phyloP scores from a whole-genome alignment of 2,113 vertebrate genomes.

The Heterochromis multidens region DNA sequence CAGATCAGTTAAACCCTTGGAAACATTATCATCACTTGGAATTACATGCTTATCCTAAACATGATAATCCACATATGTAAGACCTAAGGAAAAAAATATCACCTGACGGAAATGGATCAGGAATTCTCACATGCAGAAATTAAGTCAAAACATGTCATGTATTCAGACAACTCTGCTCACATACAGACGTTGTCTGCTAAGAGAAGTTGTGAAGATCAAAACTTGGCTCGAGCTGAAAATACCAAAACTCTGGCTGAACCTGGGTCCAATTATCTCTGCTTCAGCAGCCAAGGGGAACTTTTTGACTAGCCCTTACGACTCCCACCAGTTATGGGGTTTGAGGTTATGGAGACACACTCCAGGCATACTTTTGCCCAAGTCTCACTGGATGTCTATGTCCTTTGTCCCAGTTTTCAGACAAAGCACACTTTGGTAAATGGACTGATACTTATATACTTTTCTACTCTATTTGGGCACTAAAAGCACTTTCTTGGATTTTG shows the following conservation, averaged over 20 bases:
- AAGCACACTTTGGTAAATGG: not conserved
- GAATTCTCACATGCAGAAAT: constrained; percentile 31
- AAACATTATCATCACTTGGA: constrained; percentile 20
- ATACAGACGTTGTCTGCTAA: constrained; percentile 30
- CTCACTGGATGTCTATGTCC: constrained; percentile 8
- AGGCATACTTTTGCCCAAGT: constrained; percentile 14
- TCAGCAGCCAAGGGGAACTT: constrained; percentile 68
- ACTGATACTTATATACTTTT: not conserved
- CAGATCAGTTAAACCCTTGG: not conserved
- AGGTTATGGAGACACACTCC: constrained; percentile 47
- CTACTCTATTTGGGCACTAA: not conserved
- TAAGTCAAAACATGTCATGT: constrained; percentile 25
- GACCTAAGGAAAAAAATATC: not conserved
- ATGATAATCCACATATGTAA: not conserved
- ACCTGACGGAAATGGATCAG: constrained; percentile 1
- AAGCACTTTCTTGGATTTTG: not conserved
- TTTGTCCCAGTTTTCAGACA: constrained; percentile 46
- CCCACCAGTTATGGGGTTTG: constrained; percentile 38
- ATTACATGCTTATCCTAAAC: constrained; percentile 4
- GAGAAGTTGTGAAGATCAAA: constrained; percentile 50
- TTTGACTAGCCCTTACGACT: constrained; percentile 40
- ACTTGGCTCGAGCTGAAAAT: constrained; percentile 64
- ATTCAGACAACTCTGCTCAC: not conserved
- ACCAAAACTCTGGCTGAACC: constrained; percentile 63
- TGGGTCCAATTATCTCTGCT: constrained; percentile 74